Percentiles rank a stretch among this genome's conserved stretches.
Conservation (phyloP, 2,888 invertebrate genomes). For the Onthophagus sagittarius region DNA sequence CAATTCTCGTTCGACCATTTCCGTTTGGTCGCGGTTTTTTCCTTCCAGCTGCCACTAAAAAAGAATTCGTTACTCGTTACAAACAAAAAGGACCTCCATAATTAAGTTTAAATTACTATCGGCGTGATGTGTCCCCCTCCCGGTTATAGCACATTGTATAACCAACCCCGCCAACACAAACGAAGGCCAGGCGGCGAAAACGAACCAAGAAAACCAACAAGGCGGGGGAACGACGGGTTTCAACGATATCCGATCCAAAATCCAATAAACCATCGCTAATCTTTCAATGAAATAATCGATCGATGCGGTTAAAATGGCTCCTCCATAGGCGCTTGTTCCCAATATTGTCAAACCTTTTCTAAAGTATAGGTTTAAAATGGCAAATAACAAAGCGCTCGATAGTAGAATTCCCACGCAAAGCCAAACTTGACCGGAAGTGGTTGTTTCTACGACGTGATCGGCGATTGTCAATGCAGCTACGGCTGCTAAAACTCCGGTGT, state of each 20-base stretch:
- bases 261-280: conserved; percentile 66
- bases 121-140: conserved; percentile 61
- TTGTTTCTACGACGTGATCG: conserved; percentile 57
- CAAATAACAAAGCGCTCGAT: conserved; percentile 64
- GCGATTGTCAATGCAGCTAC: conserved; percentile 58
- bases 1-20: conserved; percentile 64
- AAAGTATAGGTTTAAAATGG: conserved; percentile 69
- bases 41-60: conserved; percentile 46
- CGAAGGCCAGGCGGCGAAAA: conserved; percentile 70
- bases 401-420: conserved; percentile 66
- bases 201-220: conserved; percentile 71
- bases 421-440: conserved; percentile 57
- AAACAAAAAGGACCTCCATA: background rate
- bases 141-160: conserved; percentile 67
- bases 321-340: conserved; percentile 73
- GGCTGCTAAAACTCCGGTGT: conserved; percentile 65
- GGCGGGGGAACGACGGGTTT: conserved; percentile 56
- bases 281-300: conserved; percentile 74
- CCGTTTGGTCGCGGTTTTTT: conserved; percentile 49
- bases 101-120: conserved; percentile 51
- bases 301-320: conserved; percentile 65
- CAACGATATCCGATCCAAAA: conserved; percentile 64
- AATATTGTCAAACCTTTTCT: conserved; percentile 71
- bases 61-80: conserved; percentile 12
- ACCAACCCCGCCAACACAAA: conserved; percentile 64